A percentile compares a stretch with the other conserved stretches of the same genome.
These are phyloP conservation scores for Disparrhopalites patrizii DNA, from an alignment of 2,888 invertebrate genomes.

Conservation along the genomic window DNA sequence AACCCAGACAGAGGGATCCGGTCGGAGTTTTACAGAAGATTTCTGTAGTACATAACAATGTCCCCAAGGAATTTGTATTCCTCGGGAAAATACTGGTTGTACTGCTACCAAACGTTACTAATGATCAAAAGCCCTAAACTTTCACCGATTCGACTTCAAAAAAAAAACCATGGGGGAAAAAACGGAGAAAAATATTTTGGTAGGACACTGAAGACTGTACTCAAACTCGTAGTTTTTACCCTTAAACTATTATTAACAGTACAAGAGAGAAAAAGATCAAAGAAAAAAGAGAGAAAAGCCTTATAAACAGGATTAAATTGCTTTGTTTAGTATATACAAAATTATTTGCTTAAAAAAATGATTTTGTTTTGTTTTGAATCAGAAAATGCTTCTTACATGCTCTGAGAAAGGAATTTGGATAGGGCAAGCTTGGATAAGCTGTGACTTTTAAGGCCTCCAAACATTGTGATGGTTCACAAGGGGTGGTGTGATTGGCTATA, in stretches of 20 bases:
- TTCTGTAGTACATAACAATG: too few species aligned
- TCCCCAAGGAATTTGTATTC: too few species aligned
- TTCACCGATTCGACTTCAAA: too few species aligned
- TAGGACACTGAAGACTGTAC: too few species aligned
- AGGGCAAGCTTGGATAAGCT: slow-evolving; percentile 69
- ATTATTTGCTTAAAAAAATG: not conserved
- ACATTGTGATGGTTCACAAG: slow-evolving; percentile 53
- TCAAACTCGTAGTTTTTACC: too few species aligned
- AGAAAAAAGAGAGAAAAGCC: not conserved
- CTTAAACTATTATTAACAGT: not conserved
- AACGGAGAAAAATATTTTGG: too few species aligned
- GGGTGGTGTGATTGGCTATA: slow-evolving; percentile 17
- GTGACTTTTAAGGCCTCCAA: slow-evolving; percentile 71
- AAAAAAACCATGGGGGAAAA: too few species aligned
- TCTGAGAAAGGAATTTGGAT: slow-evolving; percentile 71
- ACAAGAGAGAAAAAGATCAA: not conserved
- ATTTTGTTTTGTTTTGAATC: not conserved
- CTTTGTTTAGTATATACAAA: not conserved
- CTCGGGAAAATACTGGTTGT: too few species aligned
- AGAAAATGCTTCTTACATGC: slow-evolving; percentile 63
- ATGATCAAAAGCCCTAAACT: too few species aligned
- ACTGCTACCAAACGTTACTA: too few species aligned
- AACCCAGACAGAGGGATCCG: too few species aligned
- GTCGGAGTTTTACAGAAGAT: too few species aligned
- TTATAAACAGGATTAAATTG: not conserved